Percentiles rank a stretch among this genome's conserved stretches.
phyloP scores from a whole-genome alignment of 2,888 invertebrate genomes.

The Campoplex nolae region DNA sequence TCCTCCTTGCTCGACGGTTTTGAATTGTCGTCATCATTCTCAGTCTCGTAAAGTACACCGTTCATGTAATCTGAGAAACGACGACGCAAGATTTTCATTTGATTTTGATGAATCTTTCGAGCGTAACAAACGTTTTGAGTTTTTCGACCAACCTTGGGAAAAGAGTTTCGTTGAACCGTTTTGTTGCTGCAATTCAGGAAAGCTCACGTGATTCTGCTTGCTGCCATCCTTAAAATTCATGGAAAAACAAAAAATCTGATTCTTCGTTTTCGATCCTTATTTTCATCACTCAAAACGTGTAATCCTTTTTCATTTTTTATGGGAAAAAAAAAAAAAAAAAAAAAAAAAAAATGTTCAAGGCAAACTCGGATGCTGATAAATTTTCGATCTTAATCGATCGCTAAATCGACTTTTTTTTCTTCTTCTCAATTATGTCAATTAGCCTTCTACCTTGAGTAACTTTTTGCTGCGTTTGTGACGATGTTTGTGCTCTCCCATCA shows the following conservation, averaged over 20 bases:
- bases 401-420: neutral
- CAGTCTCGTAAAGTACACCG: constrained; percentile 91
- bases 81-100: neutral
- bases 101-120: neutral
- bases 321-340: too few relatives aligned
- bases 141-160: constrained; percentile 90
- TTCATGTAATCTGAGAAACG: constrained; percentile 91
- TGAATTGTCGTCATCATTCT: constrained; percentile 86
- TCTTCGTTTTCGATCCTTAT: too few relatives aligned
- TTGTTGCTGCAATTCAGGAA: constrained; percentile 95
- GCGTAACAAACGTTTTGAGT: constrained; percentile 66
- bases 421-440: neutral
- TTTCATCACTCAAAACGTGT: too few relatives aligned
- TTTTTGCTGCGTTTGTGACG: constrained; percentile 94
- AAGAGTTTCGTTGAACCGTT: constrained; percentile 95
- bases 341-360: too few relatives aligned
- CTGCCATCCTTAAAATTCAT: constrained; percentile 90
- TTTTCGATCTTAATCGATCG: too few relatives aligned
- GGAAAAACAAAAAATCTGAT: neutral
- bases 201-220: constrained; percentile 94
- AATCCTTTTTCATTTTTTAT: too few relatives aligned
- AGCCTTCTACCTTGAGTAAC: constrained; percentile 89
- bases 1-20: constrained; percentile 88
- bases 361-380: too few relatives aligned
- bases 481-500: constrained; percentile 94